Evolutionary conservation across 2,113 vertebrate species (phyloP).

Genomic region (Electrona antarctica): DNA sequence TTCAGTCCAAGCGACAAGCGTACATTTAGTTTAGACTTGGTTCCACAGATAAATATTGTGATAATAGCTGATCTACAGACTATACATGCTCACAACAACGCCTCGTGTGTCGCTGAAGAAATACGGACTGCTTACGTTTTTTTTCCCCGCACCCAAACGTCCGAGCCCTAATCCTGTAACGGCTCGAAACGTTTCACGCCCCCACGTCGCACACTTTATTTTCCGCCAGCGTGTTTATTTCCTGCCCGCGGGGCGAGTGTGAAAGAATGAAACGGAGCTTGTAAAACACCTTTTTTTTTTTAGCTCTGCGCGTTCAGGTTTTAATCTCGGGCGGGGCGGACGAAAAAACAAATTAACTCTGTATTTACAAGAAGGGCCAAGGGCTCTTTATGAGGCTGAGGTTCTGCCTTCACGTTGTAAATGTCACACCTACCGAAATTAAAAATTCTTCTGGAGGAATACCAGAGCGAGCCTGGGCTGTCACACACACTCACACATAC

Average conservation of each 20-base stretch:
- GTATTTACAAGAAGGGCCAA: constrained; percentile 62
- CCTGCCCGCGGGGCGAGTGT: constrained; percentile 32
- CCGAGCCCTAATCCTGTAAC: constrained; percentile 20
- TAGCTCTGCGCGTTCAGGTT: constrained; percentile 23
- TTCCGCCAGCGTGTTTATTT: constrained; percentile 65
- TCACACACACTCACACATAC: constrained; percentile 16
- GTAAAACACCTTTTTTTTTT: constrained; percentile 52
- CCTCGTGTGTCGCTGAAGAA: not conserved
- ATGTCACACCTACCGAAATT: constrained; percentile 77
- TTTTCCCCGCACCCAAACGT: not conserved
- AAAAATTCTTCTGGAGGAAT: constrained; percentile 71
- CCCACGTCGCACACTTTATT: constrained; percentile 56
- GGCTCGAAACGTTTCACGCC: constrained; percentile 42
- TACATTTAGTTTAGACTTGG: not conserved
- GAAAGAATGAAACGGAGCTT: constrained; percentile 63
- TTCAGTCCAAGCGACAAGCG: no score
- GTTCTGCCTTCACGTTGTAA: constrained; percentile 63
- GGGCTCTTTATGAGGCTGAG: constrained; percentile 55
- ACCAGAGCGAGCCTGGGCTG: constrained; percentile 7
- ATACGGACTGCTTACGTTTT: not conserved
- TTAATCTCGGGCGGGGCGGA: constrained; percentile 40
- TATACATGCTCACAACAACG: not conserved
- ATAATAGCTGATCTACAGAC: not conserved
- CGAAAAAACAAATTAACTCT: constrained; percentile 61
- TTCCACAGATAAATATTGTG: no score